Percentiles rank a stretch among this genome's conserved stretches.
Conservation (phyloP, 92 coral and sea anemone genomes). For the Porites divaricata region DNA sequence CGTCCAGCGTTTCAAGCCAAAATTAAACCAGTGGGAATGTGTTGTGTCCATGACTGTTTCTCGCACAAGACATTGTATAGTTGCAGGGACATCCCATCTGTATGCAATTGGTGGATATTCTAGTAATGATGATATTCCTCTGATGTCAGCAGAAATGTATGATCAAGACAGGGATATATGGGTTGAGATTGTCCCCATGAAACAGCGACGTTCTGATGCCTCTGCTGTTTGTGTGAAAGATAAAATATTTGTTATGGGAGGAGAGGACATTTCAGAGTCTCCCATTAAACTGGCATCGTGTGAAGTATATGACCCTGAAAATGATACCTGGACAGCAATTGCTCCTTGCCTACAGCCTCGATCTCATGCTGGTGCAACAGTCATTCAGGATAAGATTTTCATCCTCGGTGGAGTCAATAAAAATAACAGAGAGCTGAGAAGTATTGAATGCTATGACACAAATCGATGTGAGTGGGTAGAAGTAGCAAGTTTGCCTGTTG, state of each 20-base stretch:
- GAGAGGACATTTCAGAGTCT: constrained; percentile 73
- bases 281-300: constrained; percentile 69
- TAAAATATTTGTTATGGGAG: constrained; percentile 76
- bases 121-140: constrained; percentile 71
- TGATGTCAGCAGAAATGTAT: constrained; percentile 73
- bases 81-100: constrained; percentile 44
- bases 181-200: constrained; percentile 75
- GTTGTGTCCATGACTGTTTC: constrained; percentile 69
- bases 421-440: constrained; percentile 76
- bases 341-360: constrained; percentile 70
- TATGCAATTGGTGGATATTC: constrained; percentile 87
- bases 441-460: constrained; percentile 84
- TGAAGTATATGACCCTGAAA: constrained; percentile 73
- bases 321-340: constrained; percentile 67
- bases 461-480: constrained; percentile 60
- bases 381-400: constrained; percentile 68
- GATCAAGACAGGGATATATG: constrained; percentile 62
- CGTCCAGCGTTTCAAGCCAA: constrained; percentile 80
- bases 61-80: constrained; percentile 79
- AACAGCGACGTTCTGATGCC: constrained; percentile 73
- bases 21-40: constrained; percentile 76
- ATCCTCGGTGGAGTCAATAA: constrained; percentile 74
- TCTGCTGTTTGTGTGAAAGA: constrained; percentile 48
- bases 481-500: constrained; percentile 61
- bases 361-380: constrained; percentile 72